phyloP scores from a whole-genome alignment of 2,888 invertebrate genomes.

The Psylliodes chrysocephalus region DNA sequence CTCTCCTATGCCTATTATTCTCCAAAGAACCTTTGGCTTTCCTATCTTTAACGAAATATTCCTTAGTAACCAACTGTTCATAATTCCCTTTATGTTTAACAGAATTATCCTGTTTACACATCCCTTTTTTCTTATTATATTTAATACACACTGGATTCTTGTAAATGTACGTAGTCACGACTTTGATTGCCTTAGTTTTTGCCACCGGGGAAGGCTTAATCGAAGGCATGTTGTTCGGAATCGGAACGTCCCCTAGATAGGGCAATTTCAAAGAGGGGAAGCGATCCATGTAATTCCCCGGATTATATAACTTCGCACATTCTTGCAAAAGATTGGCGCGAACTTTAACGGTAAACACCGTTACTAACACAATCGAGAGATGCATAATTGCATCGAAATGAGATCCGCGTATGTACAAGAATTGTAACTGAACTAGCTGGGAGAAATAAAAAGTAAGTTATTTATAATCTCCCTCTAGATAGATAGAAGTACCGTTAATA shows the following conservation, averaged over 20 bases:
- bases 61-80: slow-evolving; percentile 58
- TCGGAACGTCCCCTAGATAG: slow-evolving; percentile 55
- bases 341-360: slow-evolving; percentile 32
- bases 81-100: slow-evolving; percentile 45
- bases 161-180: slow-evolving; percentile 60
- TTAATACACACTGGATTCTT: slow-evolving; percentile 61
- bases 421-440: slow-evolving; percentile 48
- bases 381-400: slow-evolving; percentile 38
- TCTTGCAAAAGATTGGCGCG: slow-evolving; percentile 49
- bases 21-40: slow-evolving; percentile 22
- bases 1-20: slow-evolving; percentile 21
- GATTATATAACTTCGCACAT: slow-evolving; percentile 56
- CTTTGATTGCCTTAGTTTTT: slow-evolving; percentile 59
- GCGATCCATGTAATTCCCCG: slow-evolving; percentile 57
- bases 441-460: slow-evolving; percentile 41
- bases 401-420: slow-evolving; percentile 33
- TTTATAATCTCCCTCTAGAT: slow-evolving; percentile 49
- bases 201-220: slow-evolving; percentile 58
- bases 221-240: slow-evolving; percentile 49
- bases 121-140: slow-evolving; percentile 52
- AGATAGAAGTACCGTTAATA: slow-evolving; percentile 11
- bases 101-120: slow-evolving; percentile 43
- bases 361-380: slow-evolving; percentile 36
- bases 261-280: slow-evolving; percentile 58
- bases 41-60: slow-evolving; percentile 53